A percentile compares a stretch with the other conserved stretches of the same genome.
phyloP scores from a whole-genome alignment of 2,113 vertebrate species.

The Leucoraja erinaceus region DNA sequence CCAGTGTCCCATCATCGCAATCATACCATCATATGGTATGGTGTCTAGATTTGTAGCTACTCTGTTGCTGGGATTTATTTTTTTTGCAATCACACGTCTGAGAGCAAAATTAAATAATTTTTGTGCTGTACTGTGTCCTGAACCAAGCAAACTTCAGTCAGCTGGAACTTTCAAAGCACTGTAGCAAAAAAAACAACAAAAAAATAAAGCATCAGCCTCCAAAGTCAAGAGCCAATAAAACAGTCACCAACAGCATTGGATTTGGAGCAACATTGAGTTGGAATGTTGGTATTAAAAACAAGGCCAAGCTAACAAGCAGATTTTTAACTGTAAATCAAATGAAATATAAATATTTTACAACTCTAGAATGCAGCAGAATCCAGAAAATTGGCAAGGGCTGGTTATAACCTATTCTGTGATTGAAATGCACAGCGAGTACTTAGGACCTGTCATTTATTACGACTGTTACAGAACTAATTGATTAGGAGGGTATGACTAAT shows the following conservation, averaged over 20 bases:
- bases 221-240: background rate
- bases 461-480: constrained; percentile 34
- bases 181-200: background rate
- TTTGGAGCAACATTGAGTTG: too few relatives aligned
- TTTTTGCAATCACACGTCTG: background rate
- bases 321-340: background rate
- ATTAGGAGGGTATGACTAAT: constrained; percentile 36
- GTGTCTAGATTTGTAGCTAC: background rate
- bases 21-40: background rate
- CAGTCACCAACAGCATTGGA: background rate
- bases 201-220: background rate
- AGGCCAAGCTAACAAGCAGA: background rate
- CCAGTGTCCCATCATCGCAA: too few relatives aligned
- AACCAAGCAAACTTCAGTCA: background rate
- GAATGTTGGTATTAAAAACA: background rate
- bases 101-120: background rate
- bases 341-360: background rate
- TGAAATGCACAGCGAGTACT: constrained; percentile 25
- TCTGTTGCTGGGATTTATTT: background rate
- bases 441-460: constrained; percentile 26
- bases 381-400: background rate
- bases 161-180: background rate
- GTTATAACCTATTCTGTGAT: background rate
- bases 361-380: constrained; percentile 4
- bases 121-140: too few relatives aligned